Percentiles rank a stretch among this genome's conserved stretches.
Evolutionary conservation across 1,140 invertebrate species (phyloP).

Genomic region (Orussus abietinus): DNA sequence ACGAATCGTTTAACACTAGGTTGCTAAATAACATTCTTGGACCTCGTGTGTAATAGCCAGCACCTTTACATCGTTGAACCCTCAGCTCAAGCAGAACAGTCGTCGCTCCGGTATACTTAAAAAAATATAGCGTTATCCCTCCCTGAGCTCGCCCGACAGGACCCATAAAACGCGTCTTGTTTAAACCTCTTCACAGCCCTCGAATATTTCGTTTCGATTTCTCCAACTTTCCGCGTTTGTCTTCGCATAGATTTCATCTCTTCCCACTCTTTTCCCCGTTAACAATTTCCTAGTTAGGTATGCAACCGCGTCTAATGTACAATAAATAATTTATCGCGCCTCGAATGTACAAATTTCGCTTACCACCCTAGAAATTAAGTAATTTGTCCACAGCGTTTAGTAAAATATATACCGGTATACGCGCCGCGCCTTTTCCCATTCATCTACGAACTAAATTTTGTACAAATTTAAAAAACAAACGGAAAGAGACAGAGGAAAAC

Average conservation of each 20-base stretch:
- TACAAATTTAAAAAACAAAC: constrained; percentile 29
- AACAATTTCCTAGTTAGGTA: constrained; percentile 30
- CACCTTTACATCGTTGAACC: constrained; percentile 43
- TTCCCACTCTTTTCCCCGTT: constrained; percentile 17
- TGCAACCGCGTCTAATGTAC: constrained; percentile 38
- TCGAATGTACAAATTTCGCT: constrained; percentile 43
- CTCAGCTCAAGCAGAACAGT: constrained; percentile 35
- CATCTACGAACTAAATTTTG: constrained; percentile 31
- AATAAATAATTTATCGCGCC: constrained; percentile 49
- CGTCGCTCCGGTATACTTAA: constrained; percentile 28
- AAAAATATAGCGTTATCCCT: constrained; percentile 37
- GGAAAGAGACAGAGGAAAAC: background rate
- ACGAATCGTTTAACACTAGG: constrained; percentile 47
- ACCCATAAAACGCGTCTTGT: constrained; percentile 18
- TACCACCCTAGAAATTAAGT: constrained; percentile 32
- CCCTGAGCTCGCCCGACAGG: constrained; percentile 39
- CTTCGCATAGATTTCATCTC: constrained; percentile 11
- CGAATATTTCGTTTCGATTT: constrained; percentile 36
- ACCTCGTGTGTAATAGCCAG: constrained; percentile 49
- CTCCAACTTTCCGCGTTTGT: constrained; percentile 21
- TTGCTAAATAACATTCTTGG: constrained; percentile 53
- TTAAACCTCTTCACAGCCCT: constrained; percentile 49
- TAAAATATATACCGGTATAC: constrained; percentile 5
- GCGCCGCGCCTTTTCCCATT: constrained; percentile 6
- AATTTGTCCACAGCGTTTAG: constrained; percentile 37